Evolutionary conservation across 1,140 invertebrate genomes (phyloP).

Genomic region (Lepidostoma basale): DNA sequence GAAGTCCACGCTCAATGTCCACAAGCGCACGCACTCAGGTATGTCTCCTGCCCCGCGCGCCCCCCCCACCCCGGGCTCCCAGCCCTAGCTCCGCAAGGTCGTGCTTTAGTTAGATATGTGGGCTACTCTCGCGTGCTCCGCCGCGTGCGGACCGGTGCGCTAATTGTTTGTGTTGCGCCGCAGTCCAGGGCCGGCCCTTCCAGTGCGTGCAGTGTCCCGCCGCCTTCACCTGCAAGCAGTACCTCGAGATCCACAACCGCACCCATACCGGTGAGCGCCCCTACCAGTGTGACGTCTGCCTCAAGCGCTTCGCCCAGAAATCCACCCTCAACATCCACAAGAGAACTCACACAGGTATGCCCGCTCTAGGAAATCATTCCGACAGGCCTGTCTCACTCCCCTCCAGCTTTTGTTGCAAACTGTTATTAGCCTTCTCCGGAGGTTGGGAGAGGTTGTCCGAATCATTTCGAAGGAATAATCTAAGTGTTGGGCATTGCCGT

Average conservation of each 20-base stretch:
- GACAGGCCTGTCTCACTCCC: not conserved
- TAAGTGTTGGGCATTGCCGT: conserved; percentile 20
- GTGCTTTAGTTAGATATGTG: conserved; percentile 40
- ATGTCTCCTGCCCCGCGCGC: conserved; percentile 45
- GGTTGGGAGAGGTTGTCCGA: not conserved
- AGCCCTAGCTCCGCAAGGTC: conserved; percentile 5
- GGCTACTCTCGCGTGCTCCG: conserved; percentile 47
- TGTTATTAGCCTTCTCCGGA: not conserved
- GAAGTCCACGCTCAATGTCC: conserved; percentile 74
- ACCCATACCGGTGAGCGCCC: conserved; percentile 71
- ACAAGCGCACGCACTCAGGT: conserved; percentile 76
- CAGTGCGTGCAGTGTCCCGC: conserved; percentile 71
- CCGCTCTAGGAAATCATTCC: conserved; percentile 1
- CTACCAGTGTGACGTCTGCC: conserved; percentile 59
- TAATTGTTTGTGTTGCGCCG: conserved; percentile 38
- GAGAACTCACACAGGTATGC: conserved; percentile 56
- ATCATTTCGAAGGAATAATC: conserved; percentile 21
- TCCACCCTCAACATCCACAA: conserved; percentile 60
- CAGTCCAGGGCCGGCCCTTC: conserved; percentile 65
- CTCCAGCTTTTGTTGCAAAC: not conserved
- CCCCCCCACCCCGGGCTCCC: conserved; percentile 13
- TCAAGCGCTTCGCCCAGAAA: conserved; percentile 61
- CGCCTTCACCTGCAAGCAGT: conserved; percentile 72
- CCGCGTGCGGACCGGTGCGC: not conserved
- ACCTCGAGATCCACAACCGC: conserved; percentile 76